Evolutionary conservation across 2,888 invertebrate species (phyloP).

Genomic region (Conistra vaccinii): DNA sequence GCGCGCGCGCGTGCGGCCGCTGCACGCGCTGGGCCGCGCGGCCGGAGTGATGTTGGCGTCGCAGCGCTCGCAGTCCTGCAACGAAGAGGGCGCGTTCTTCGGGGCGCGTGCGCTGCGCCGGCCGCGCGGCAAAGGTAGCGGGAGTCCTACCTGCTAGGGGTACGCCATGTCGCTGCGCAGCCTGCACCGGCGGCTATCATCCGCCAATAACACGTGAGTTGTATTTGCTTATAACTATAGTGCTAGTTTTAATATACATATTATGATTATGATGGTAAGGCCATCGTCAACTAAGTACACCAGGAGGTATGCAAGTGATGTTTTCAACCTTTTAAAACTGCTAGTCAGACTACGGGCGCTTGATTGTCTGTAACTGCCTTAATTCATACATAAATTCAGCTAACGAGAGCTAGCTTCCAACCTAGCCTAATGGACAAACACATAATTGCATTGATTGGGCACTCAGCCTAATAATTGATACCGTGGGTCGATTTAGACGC

Average conservation of each 20-base stretch:
- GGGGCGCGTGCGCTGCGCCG: slow-evolving; percentile 89
- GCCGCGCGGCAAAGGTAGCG: slow-evolving; percentile 91
- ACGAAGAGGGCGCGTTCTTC: slow-evolving; percentile 90
- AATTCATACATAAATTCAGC: neutral
- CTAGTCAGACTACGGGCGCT: too few species aligned
- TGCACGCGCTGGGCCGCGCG: slow-evolving; percentile 87
- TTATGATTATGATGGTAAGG: neutral
- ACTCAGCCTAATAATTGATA: slow-evolving; percentile 39
- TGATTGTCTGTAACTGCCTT: neutral
- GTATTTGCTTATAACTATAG: neutral
- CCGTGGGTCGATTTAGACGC: slow-evolving; percentile 37
- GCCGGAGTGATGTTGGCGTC: slow-evolving; percentile 87
- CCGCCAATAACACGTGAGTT: slow-evolving; percentile 91
- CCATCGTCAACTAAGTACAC: neutral
- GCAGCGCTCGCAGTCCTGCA: slow-evolving; percentile 90
- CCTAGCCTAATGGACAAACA: slow-evolving; percentile 1
- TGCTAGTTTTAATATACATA: neutral
- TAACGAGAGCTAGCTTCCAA: slow-evolving; percentile 6
- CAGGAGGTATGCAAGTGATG: neutral
- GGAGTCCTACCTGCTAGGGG: slow-evolving; percentile 91
- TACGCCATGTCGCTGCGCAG: slow-evolving; percentile 92
- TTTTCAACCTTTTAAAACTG: neutral
- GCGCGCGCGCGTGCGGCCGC: slow-evolving; percentile 90
- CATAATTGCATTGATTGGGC: slow-evolving; percentile 25
- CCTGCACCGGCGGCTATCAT: slow-evolving; percentile 92